Conservation (phyloP, 2,797 vertebrate genomes). For the Myripristis murdjan region DNA sequence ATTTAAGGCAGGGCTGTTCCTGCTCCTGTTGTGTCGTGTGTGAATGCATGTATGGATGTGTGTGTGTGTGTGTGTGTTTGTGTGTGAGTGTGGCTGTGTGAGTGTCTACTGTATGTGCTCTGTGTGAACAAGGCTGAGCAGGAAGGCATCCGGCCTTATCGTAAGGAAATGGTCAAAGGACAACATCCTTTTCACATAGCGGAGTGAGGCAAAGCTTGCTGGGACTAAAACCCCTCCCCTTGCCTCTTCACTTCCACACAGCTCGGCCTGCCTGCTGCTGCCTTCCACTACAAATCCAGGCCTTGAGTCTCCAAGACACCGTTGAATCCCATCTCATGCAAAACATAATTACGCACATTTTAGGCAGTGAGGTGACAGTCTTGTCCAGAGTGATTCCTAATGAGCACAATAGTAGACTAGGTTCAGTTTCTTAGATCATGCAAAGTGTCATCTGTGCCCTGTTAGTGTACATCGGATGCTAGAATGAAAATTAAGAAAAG, state of each 20-base stretch:
- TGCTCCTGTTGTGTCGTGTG: constrained; percentile 34
- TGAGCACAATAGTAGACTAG: no score
- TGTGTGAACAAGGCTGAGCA: constrained; percentile 74
- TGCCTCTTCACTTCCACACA: constrained; percentile 43
- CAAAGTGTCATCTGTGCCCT: no score
- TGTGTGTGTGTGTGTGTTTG: constrained; percentile 19
- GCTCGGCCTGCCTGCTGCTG: constrained; percentile 31
- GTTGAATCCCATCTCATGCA: background rate
- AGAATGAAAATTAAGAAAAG: no score
- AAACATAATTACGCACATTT: no score
- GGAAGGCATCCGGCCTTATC: constrained; percentile 84
- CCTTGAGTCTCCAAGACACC: background rate
- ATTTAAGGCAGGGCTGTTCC: constrained; percentile 62
- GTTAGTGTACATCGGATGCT: no score
- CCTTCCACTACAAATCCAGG: constrained; percentile 7
- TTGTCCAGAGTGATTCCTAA: no score
- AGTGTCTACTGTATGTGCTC: constrained; percentile 46
- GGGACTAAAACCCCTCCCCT: constrained; percentile 25
- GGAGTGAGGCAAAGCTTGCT: constrained; percentile 44
- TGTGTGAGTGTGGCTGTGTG: no score
- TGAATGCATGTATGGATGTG: constrained; percentile 1
- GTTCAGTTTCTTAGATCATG: no score
- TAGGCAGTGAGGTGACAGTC: no score
- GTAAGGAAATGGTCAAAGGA: constrained; percentile 84
- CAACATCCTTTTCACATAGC: constrained; percentile 82